phyloP scores from a whole-genome alignment of 2,113 vertebrate genomes.

The Dipodomys merriami region DNA sequence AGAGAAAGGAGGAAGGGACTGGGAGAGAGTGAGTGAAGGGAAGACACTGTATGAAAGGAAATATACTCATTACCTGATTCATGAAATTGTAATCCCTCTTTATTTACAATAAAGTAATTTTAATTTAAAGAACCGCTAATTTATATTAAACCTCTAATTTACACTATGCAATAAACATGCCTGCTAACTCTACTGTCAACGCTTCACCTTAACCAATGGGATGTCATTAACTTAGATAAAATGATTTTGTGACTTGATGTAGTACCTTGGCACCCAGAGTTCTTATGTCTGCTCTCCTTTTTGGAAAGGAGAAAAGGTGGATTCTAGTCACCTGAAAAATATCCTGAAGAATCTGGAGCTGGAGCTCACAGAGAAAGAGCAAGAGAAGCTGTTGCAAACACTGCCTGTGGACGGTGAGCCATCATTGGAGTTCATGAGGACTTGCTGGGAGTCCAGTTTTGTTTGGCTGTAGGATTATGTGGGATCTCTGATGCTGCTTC shows the following conservation, averaged over 20 bases:
- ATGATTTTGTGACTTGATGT: background rate
- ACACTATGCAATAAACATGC: background rate
- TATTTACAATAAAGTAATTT: too few species aligned
- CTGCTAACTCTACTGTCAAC: background rate
- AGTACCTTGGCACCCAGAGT: background rate
- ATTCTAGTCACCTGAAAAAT: background rate
- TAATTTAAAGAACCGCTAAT: background rate
- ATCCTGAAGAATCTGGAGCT: background rate
- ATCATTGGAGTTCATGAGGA: rapidly evolving
- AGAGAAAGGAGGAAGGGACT: too few species aligned
- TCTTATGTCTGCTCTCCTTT: background rate
- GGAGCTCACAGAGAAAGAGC: slow-evolving; percentile 43
- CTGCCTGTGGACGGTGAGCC: slow-evolving; percentile 47
- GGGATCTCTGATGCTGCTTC: background rate
- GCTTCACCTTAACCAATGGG: background rate
- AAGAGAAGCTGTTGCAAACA: slow-evolving; percentile 8
- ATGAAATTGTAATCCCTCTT: too few species aligned
- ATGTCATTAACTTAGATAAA: background rate
- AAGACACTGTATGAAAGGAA: too few species aligned
- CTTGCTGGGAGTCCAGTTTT: background rate
- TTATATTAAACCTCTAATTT: background rate
- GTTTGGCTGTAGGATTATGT: background rate
- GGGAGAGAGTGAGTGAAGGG: too few species aligned
- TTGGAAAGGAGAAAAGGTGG: slow-evolving; percentile 50
- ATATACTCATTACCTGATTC: too few species aligned